Evolutionary conservation across 1,140 invertebrate genomes (phyloP).

Genomic region (Psix sp.): DNA sequence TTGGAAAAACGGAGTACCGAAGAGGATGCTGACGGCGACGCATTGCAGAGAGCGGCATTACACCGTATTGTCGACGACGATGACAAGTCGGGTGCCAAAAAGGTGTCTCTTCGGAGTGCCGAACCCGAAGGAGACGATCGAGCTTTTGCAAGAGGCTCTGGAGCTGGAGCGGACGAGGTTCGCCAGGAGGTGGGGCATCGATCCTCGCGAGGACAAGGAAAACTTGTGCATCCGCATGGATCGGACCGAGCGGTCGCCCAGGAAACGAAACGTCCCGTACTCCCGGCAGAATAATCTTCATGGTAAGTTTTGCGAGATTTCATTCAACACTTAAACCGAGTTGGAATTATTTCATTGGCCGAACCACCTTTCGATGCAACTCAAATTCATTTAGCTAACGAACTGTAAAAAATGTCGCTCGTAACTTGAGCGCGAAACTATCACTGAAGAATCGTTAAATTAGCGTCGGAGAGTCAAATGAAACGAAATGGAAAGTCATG

Average conservation of each 20-base stretch:
- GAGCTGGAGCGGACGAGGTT: slow-evolving; percentile 70
- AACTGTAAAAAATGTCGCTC: no score
- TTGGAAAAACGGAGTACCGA: not conserved
- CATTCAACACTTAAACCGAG: no score
- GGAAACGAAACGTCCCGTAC: slow-evolving; percentile 67
- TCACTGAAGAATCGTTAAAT: no score
- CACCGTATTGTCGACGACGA: slow-evolving; percentile 60
- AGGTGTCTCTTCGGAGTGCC: slow-evolving; percentile 70
- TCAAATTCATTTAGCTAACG: no score
- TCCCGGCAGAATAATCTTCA: slow-evolving; percentile 72
- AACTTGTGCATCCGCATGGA: slow-evolving; percentile 61
- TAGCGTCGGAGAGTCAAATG: no score
- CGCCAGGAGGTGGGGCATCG: slow-evolving; percentile 69
- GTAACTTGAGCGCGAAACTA: no score
- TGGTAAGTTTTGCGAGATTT: no score
- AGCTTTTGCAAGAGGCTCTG: slow-evolving; percentile 69
- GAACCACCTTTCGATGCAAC: not conserved
- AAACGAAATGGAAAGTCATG: not conserved
- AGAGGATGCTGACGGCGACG: slow-evolving; percentile 68
- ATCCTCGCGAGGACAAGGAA: slow-evolving; percentile 72
- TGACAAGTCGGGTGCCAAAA: slow-evolving; percentile 69
- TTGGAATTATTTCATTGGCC: not conserved
- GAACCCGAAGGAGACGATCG: slow-evolving; percentile 68
- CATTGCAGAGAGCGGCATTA: slow-evolving; percentile 71
- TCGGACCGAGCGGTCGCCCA: slow-evolving; percentile 60